Conservation (phyloP, 2,797 vertebrate genomes). For the Emydoidea blandingii region DNA sequence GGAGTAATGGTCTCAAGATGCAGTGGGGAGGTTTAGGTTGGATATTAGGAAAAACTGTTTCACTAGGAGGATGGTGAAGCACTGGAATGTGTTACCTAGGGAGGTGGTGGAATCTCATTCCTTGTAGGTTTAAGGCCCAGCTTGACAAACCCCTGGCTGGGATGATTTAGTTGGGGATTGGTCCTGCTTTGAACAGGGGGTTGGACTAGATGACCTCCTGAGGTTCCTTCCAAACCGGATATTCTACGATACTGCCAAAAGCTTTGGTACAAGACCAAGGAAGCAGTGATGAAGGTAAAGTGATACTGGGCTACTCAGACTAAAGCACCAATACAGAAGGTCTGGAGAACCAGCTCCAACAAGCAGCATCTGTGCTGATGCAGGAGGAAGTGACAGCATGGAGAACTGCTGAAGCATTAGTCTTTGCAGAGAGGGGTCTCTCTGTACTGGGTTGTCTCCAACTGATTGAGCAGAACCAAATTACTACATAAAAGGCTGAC, state of each 20-base stretch:
- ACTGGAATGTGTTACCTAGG: no score
- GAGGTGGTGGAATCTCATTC: no score
- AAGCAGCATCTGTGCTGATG: neutral
- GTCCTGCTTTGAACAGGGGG: no score
- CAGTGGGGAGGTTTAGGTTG: no score
- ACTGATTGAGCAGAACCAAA: neutral
- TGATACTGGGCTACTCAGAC: neutral
- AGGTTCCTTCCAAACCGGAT: no score
- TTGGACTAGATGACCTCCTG: no score
- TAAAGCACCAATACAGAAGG: neutral
- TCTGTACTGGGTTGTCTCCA: neutral
- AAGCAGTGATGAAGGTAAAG: neutral
- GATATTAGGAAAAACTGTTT: no score
- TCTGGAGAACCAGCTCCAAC: neutral
- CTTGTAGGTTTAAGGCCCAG: no score
- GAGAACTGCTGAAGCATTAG: neutral
- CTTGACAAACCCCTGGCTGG: no score
- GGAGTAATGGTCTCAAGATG: no score
- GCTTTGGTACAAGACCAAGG: neutral
- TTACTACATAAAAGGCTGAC: neutral
- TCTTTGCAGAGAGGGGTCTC: neutral
- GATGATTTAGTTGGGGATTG: no score
- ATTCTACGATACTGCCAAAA: neutral
- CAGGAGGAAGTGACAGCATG: neutral
- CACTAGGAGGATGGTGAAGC: no score